Evolutionary conservation across 2,888 invertebrate species (phyloP).

Genomic region (Pocota personata): DNA sequence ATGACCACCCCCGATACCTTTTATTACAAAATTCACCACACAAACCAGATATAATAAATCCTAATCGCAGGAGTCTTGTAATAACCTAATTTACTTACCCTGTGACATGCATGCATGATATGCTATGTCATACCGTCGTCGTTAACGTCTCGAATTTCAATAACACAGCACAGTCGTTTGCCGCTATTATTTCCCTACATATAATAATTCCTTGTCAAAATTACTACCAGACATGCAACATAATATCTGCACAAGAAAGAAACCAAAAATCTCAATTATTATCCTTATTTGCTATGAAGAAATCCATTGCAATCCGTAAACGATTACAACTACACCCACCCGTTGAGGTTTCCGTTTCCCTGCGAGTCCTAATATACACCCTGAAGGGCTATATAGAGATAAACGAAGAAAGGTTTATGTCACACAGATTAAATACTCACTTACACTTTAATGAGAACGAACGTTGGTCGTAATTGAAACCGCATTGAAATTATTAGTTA

Average conservation of each 20-base stretch:
- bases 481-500: constrained; percentile 73
- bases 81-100: constrained; percentile 72
- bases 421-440: constrained; percentile 63
- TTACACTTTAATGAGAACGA: constrained; percentile 68
- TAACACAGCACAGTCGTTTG: constrained; percentile 50
- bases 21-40: constrained; percentile 51
- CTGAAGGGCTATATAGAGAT: background rate
- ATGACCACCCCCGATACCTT: constrained; percentile 13
- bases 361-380: background rate
- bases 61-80: constrained; percentile 68
- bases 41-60: constrained; percentile 67
- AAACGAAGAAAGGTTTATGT: constrained; percentile 26
- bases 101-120: constrained; percentile 69
- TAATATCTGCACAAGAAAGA: constrained; percentile 20
- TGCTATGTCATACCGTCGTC: constrained; percentile 41
- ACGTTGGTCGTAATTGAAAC: constrained; percentile 68
- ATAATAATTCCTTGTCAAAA: constrained; percentile 53
- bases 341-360: background rate
- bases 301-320: constrained; percentile 39
- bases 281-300: constrained; percentile 46
- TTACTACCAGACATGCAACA: constrained; percentile 67
- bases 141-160: constrained; percentile 72
- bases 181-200: constrained; percentile 43
- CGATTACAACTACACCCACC: constrained; percentile 38
- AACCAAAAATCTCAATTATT: constrained; percentile 70